Conservation (phyloP, 2,113 vertebrate species). For the Oenanthe melanoleuca region DNA sequence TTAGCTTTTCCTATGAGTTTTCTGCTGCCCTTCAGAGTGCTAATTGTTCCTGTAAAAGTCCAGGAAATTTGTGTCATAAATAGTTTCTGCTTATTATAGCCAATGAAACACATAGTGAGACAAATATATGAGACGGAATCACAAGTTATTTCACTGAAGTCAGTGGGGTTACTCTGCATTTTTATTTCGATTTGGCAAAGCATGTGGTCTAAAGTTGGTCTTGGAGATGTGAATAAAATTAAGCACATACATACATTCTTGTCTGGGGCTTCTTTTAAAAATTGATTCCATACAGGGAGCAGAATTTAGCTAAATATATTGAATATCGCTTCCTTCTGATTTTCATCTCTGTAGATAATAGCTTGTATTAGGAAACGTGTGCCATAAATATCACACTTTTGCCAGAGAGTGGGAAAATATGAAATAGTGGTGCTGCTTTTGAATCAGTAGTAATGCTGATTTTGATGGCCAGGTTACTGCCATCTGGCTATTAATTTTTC, state of each 20-base stretch:
- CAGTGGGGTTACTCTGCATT: slow-evolving; percentile 51
- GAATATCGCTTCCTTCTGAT: slow-evolving; percentile 7
- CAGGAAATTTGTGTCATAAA: slow-evolving; percentile 61
- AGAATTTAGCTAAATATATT: slow-evolving; percentile 42
- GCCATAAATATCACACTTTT: background rate
- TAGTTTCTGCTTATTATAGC: slow-evolving; percentile 61
- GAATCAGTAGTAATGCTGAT: slow-evolving; percentile 18
- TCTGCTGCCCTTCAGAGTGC: slow-evolving; percentile 51
- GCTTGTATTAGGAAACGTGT: background rate
- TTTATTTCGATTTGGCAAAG: slow-evolving; percentile 58
- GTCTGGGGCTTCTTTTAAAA: slow-evolving; percentile 36
- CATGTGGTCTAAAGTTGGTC: slow-evolving; percentile 47
- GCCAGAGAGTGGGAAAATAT: background rate
- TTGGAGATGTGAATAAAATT: slow-evolving; percentile 39
- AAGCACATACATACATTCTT: background rate
- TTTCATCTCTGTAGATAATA: slow-evolving; percentile 34
- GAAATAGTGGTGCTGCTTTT: slow-evolving; percentile 26
- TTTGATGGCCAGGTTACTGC: slow-evolving; percentile 55
- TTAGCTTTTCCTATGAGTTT: slow-evolving; percentile 51
- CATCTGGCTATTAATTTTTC: slow-evolving; percentile 46
- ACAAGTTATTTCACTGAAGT: slow-evolving; percentile 52
- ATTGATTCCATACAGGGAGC: slow-evolving; percentile 25
- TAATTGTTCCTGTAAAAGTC: slow-evolving; percentile 53
- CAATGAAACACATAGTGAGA: slow-evolving; percentile 59
- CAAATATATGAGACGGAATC: slow-evolving; percentile 50